Conservation (phyloP, 2,888 invertebrate genomes). For the Synergus itoensis region DNA sequence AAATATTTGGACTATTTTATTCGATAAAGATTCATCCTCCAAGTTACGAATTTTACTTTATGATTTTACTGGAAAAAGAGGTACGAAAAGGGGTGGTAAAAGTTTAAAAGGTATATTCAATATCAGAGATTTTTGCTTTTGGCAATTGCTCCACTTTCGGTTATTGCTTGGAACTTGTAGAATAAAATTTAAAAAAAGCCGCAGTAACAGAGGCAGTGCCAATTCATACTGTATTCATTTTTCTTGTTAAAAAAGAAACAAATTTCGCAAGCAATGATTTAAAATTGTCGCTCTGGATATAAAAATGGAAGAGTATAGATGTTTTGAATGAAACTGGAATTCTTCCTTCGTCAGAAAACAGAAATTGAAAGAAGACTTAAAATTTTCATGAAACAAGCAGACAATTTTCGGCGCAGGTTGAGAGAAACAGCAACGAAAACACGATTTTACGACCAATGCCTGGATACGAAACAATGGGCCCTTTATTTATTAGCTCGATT, state of each 20-base stretch:
- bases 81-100: too few relatives aligned
- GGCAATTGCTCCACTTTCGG: not conserved
- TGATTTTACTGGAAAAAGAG: too few relatives aligned
- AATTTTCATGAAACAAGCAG: constrained; percentile 45
- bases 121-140: not conserved
- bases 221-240: too few relatives aligned
- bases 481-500: constrained; percentile 70
- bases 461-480: constrained; percentile 66
- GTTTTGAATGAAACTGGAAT: not conserved
- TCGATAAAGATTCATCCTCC: not conserved
- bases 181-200: not conserved
- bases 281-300: not conserved
- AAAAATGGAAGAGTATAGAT: not conserved
- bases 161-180: not conserved
- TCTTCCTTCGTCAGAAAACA: not conserved
- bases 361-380: constrained; percentile 43
- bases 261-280: not conserved
- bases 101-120: too few relatives aligned
- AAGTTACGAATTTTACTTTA: not conserved
- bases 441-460: constrained; percentile 60
- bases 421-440: constrained; percentile 11
- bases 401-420: constrained; percentile 34
- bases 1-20: not conserved
- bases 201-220: not conserved
- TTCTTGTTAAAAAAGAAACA: not conserved